Conservation (phyloP, 2,888 invertebrate genomes). For the Mantis religiosa region DNA sequence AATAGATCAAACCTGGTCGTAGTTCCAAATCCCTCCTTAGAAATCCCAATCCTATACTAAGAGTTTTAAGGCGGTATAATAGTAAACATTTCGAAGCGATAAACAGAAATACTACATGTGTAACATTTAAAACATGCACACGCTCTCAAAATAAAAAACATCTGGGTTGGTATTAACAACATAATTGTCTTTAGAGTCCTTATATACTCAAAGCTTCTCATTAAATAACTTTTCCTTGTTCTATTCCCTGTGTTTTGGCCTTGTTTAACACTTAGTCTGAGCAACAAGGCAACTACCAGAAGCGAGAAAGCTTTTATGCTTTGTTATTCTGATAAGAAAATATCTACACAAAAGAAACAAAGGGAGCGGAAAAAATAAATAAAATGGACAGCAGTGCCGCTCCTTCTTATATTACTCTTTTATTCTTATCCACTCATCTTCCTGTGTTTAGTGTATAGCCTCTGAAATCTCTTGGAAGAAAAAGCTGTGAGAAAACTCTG, state of each 20-base stretch:
- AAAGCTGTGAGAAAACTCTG: too few species aligned
- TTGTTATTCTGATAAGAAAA: background rate
- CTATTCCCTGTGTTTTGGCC: too few species aligned
- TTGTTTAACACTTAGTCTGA: background rate
- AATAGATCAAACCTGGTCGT: too few species aligned
- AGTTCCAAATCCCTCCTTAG: too few species aligned
- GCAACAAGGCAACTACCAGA: background rate
- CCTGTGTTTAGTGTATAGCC: background rate
- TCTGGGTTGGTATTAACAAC: background rate
- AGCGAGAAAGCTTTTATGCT: background rate
- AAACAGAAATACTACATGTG: too few species aligned
- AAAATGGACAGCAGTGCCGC: background rate
- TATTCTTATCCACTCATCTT: background rate
- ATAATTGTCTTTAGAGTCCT: background rate
- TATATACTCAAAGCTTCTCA: background rate
- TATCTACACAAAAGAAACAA: background rate
- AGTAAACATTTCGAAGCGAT: too few species aligned
- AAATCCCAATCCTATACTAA: too few species aligned
- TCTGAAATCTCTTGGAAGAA: background rate
- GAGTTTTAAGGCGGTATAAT: too few species aligned
- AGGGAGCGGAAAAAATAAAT: background rate
- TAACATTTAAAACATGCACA: too few species aligned
- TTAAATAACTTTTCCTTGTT: background rate
- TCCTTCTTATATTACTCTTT: background rate
- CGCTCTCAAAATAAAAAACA: too few species aligned